Percentiles rank a stretch among this genome's conserved stretches.
Conservation (phyloP, 2,888 invertebrate genomes). For the Tenthredo notha region DNA sequence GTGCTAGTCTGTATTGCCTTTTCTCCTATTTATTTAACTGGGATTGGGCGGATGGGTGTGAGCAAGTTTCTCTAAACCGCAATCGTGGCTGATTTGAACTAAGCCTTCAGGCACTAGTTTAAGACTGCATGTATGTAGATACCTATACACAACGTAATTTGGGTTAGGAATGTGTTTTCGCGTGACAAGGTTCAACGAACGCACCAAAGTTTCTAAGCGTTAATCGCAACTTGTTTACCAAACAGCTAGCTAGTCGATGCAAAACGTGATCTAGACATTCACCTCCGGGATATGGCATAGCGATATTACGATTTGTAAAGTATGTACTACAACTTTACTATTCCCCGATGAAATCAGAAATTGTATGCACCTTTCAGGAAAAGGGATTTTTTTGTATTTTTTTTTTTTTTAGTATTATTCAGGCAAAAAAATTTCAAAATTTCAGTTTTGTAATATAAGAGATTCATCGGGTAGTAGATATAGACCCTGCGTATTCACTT, state of each 20-base stretch:
- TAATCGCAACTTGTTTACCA: constrained; percentile 54
- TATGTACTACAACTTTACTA: background rate
- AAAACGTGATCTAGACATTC: constrained; percentile 49
- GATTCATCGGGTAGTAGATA: background rate
- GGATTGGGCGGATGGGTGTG: constrained; percentile 12
- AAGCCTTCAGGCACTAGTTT: background rate
- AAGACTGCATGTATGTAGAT: background rate
- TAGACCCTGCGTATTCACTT: background rate
- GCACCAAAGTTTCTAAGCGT: constrained; percentile 50
- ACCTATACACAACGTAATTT: constrained; percentile 24
- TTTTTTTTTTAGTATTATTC: background rate
- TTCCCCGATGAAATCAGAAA: background rate
- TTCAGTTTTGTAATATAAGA: background rate
- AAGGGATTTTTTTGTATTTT: background rate
- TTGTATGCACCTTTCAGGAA: background rate
- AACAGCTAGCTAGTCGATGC: constrained; percentile 41
- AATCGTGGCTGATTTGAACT: constrained; percentile 12
- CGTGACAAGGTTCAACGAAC: constrained; percentile 46
- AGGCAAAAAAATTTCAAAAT: background rate
- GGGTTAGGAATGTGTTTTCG: constrained; percentile 55
- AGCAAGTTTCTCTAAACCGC: constrained; percentile 38
- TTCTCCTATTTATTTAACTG: background rate
- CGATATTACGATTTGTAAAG: background rate
- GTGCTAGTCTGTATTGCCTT: background rate
- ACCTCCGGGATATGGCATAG: constrained; percentile 7